phyloP scores from a whole-genome alignment of 2,113 vertebrate species.

The Tychaedon coryphoeus region DNA sequence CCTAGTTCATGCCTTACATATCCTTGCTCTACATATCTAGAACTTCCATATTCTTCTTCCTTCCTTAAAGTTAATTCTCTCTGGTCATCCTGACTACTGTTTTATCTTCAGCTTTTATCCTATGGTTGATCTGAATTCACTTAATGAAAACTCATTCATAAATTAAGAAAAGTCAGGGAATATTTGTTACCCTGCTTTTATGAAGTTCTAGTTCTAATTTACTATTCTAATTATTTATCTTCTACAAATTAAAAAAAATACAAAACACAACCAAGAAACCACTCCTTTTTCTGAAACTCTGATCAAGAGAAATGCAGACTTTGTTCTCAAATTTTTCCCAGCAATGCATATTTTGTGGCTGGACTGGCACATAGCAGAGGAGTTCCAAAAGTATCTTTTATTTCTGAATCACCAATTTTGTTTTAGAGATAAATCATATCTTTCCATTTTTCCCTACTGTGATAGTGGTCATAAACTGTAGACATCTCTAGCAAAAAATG shows the following conservation, averaged over 20 bases:
- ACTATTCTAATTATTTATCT: neutral
- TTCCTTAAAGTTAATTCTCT: neutral
- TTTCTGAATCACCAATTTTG: neutral
- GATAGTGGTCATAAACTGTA: neutral
- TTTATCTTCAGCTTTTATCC: neutral
- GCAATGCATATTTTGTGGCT: neutral
- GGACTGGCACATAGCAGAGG: neutral
- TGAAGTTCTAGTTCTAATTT: neutral
- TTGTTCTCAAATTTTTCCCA: neutral
- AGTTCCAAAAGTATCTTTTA: neutral
- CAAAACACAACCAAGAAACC: neutral
- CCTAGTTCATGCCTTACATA: neutral
- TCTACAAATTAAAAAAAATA: neutral
- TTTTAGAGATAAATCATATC: neutral
- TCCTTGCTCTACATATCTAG: neutral
- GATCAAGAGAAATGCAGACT: neutral
- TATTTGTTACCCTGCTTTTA: neutral
- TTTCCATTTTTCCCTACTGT: neutral
- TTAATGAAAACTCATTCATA: neutral
- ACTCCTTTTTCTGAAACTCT: neutral
- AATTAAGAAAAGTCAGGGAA: neutral
- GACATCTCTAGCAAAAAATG: neutral
- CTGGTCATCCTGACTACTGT: neutral
- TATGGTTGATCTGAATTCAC: neutral
- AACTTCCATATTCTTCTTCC: neutral